Conservation (phyloP, 1,140 invertebrate species). For the Calliopsis andreniformis region DNA sequence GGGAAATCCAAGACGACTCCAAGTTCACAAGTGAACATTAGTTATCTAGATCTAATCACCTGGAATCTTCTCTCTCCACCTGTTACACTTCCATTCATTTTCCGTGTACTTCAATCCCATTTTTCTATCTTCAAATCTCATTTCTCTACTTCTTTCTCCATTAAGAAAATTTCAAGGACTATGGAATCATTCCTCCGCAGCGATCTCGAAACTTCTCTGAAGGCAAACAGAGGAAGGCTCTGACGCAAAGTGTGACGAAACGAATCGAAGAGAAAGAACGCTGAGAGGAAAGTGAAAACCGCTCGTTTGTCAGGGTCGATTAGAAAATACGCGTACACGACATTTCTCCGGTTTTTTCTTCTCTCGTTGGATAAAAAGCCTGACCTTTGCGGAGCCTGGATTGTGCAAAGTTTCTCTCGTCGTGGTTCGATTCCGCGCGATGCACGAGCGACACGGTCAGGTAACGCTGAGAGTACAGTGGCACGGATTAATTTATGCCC, state of each 20-base stretch:
- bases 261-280: not conserved
- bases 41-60: too few species aligned
- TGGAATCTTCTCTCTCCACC: too few species aligned
- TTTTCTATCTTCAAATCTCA: too few species aligned
- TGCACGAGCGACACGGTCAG: not conserved
- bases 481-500: slow-evolving; percentile 56
- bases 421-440: not conserved
- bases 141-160: too few species aligned
- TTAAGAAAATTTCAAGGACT: too few species aligned
- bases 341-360: slow-evolving; percentile 54
- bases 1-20: not conserved
- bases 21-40: too few species aligned
- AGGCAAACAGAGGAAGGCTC: not conserved
- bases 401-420: slow-evolving; percentile 41
- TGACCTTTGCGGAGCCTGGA: slow-evolving; percentile 14
- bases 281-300: slow-evolving; percentile 53
- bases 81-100: too few species aligned
- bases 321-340: slow-evolving; percentile 44
- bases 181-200: too few species aligned
- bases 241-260: slow-evolving; percentile 7
- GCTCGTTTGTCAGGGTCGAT: slow-evolving; percentile 9
- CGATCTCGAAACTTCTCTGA: too few species aligned
- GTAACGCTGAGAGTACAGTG: slow-evolving; percentile 14
- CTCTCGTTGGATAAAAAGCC: slow-evolving; percentile 26
- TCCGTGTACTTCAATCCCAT: too few species aligned